Percentiles rank a stretch among this genome's conserved stretches.
Conservation (phyloP, 2,797 vertebrate species). For the Glossophaga mutica region DNA sequence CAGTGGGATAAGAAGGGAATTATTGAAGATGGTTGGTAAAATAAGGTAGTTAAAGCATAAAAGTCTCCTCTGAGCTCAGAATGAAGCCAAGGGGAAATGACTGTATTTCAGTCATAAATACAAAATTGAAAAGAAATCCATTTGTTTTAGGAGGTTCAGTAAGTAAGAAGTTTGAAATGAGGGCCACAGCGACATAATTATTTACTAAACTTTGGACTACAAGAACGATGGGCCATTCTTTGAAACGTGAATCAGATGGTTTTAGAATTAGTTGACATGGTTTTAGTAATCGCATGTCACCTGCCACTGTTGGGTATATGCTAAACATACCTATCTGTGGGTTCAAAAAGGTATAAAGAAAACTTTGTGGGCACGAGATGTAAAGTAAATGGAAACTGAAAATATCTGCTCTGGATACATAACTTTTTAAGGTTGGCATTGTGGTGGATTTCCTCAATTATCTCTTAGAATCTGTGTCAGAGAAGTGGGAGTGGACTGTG, state of each 20-base stretch:
- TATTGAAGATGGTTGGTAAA: neutral
- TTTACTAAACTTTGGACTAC: neutral
- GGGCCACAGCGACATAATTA: neutral
- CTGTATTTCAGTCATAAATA: neutral
- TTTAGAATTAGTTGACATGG: neutral
- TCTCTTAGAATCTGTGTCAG: neutral
- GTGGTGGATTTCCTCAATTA: neutral
- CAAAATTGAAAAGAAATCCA: neutral
- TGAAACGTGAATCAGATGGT: neutral
- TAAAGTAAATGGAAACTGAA: conserved; percentile 1
- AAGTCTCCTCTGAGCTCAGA: neutral
- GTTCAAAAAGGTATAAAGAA: neutral
- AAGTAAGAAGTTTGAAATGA: conserved; percentile 25
- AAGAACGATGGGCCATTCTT: neutral
- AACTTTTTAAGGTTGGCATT: neutral
- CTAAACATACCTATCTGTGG: neutral
- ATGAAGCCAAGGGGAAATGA: neutral
- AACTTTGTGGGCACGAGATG: neutral
- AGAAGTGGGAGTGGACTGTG: neutral
- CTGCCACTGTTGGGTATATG: neutral
- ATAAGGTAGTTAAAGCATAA: neutral
- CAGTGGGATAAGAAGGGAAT: neutral
- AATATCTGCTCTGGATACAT: neutral
- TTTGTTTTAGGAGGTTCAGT: neutral
- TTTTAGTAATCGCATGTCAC: neutral